A percentile compares a stretch with the other conserved stretches of the same genome.
Conservation (phyloP, 2,888 invertebrate species). For the Drosophila leonis region DNA sequence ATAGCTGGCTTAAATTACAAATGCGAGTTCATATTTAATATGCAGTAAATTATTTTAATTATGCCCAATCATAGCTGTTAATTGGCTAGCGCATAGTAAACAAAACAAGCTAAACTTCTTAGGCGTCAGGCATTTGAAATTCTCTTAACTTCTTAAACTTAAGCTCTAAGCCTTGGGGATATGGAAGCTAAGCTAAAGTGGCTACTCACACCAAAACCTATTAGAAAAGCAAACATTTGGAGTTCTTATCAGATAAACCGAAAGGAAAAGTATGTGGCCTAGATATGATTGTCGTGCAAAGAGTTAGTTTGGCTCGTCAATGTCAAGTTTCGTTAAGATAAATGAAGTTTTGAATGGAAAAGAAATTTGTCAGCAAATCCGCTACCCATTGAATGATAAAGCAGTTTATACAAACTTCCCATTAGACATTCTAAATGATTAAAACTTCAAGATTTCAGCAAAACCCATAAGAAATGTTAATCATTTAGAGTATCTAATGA, state of each 20-base stretch:
- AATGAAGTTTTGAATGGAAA: neutral
- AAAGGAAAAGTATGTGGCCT: neutral
- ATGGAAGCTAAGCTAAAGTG: neutral
- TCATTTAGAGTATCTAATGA: too few species aligned
- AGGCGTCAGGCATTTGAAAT: neutral
- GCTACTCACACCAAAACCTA: neutral
- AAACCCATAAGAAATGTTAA: too few species aligned
- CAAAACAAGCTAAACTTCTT: constrained; percentile 1
- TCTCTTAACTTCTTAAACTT: neutral
- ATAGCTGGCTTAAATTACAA: neutral
- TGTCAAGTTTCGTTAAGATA: neutral
- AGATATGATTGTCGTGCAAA: neutral
- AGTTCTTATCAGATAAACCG: neutral
- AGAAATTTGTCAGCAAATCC: too few species aligned
- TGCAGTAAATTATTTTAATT: constrained; percentile 12
- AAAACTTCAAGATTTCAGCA: too few species aligned
- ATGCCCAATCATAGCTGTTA: constrained; percentile 4
- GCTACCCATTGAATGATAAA: too few species aligned
- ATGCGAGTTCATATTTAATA: constrained; percentile 1
- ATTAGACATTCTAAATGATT: neutral
- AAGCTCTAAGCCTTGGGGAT: neutral
- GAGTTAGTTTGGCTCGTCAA: neutral
- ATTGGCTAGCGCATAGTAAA: neutral
- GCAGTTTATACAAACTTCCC: too few species aligned
- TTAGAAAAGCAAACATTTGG: neutral